Evolutionary conservation across 2,888 invertebrate genomes (phyloP).

Genomic region (Galerucella pusilla): DNA sequence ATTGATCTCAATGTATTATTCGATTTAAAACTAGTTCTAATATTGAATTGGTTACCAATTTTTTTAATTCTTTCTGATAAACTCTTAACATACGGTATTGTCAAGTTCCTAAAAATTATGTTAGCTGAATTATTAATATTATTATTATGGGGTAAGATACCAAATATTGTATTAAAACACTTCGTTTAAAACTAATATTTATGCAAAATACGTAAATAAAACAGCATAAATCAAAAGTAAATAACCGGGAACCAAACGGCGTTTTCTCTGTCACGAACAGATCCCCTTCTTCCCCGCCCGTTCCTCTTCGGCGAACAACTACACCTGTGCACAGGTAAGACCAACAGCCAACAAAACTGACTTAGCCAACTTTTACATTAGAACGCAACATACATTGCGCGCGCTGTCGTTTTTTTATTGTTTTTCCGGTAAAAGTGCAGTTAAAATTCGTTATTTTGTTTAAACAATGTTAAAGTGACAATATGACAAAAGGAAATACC

Average conservation of each 20-base stretch:
- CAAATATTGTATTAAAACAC: too few relatives aligned
- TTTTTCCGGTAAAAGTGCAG: constrained; percentile 34
- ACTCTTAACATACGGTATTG: too few relatives aligned
- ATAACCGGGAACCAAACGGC: constrained; percentile 25
- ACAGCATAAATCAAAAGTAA: not conserved
- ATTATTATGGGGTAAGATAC: too few relatives aligned
- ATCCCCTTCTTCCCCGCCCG: constrained; percentile 9
- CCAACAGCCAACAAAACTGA: constrained; percentile 45
- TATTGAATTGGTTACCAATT: too few relatives aligned
- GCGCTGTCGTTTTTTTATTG: constrained; percentile 27
- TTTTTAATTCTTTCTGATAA: too few relatives aligned
- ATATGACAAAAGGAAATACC: constrained; percentile 72
- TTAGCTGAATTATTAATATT: too few relatives aligned
- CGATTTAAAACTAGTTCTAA: too few relatives aligned
- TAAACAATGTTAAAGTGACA: constrained; percentile 28
- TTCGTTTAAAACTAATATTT: not conserved
- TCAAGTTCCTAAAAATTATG: too few relatives aligned
- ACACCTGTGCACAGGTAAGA: constrained; percentile 52
- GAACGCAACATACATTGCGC: constrained; percentile 35
- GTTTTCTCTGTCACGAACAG: constrained; percentile 21
- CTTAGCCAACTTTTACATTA: constrained; percentile 41
- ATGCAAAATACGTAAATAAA: not conserved
- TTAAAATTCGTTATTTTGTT: constrained; percentile 20
- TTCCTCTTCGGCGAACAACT: constrained; percentile 30
- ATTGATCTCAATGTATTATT: too few relatives aligned